Conservation (phyloP, 2,797 vertebrate species). For the Bothrops alternatus region DNA sequence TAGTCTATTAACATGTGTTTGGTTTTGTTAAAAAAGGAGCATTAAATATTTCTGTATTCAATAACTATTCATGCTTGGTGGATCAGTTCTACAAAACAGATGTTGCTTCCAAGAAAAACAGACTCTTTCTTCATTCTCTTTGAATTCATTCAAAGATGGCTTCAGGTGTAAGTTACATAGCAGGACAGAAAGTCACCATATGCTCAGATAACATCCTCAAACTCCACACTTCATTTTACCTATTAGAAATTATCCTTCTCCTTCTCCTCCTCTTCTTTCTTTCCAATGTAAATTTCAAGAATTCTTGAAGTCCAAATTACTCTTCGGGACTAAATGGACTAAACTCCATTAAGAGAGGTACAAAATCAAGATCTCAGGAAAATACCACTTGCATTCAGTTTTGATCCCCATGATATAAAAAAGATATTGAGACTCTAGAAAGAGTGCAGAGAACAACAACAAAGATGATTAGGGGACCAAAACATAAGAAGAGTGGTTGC, state of each 20-base stretch:
- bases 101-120: background rate
- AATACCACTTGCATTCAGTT: no score
- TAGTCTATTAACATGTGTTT: constrained; percentile 23
- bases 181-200: background rate
- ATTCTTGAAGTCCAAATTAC: background rate
- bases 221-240: background rate
- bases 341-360: no score
- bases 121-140: background rate
- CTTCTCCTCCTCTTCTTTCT: background rate
- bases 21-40: background rate
- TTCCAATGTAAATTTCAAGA: background rate
- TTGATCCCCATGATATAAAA: no score
- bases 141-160: background rate
- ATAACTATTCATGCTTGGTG: background rate
- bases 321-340: background rate
- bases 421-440: no score
- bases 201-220: background rate
- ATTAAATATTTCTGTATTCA: background rate
- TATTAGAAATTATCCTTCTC: background rate
- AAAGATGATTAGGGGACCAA: no score
- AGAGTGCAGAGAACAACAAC: no score
- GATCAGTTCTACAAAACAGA: background rate
- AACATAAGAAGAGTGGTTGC: background rate
- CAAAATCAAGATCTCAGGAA: no score
- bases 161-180: background rate